Evolutionary conservation across 2,888 invertebrate species (phyloP).

Genomic region (Acrobasis consociella): DNA sequence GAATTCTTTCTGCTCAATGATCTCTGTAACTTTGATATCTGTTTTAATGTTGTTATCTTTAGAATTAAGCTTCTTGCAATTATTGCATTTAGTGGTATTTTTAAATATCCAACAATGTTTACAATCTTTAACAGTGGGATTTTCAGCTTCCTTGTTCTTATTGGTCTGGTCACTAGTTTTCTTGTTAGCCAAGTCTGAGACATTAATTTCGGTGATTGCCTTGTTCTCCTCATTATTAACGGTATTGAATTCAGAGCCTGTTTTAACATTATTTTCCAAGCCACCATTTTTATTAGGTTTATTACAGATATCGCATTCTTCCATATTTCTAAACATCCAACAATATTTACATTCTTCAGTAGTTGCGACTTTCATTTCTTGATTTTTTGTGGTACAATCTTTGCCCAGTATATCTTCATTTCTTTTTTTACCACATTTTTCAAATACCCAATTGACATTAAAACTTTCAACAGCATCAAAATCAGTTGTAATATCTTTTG

Average conservation of each 20-base stretch:
- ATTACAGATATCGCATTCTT: neutral
- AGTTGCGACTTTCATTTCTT: neutral
- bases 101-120: conserved; percentile 43
- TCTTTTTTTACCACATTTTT: conserved; percentile 6
- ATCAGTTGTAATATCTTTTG: neutral
- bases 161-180: conserved; percentile 17
- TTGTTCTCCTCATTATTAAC: neutral
- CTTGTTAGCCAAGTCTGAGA: neutral
- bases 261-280: neutral
- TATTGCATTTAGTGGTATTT: conserved; percentile 43
- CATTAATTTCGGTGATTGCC: neutral
- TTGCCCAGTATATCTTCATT: neutral
- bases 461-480: neutral
- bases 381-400: too few species aligned
- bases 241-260: neutral
- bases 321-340: conserved; percentile 46
- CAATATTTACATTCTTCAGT: conserved; percentile 44
- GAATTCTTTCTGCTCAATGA: conserved; percentile 11
- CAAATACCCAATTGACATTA: conserved; percentile 4
- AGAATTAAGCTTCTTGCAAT: conserved; percentile 42
- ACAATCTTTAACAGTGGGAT: neutral
- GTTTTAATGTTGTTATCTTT: conserved; percentile 4
- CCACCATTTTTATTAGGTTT: neutral
- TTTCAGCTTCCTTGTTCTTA: neutral
- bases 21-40: neutral